Base-by-base conservation (phyloP, 2,888 invertebrate species). In the Plebejus melissa region DNA sequence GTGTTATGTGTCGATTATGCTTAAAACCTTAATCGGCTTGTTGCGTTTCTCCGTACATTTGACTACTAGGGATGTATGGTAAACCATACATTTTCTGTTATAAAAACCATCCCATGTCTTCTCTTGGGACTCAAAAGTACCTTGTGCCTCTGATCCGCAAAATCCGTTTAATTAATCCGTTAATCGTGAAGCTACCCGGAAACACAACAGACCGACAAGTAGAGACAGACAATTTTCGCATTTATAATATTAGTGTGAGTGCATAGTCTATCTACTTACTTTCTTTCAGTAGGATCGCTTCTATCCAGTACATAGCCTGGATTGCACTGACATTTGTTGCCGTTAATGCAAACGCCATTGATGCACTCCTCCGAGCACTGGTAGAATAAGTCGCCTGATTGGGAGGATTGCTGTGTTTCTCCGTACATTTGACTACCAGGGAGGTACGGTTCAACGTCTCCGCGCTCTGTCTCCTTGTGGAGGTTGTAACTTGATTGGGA, bases 291-390 rank as follows among this genome's bases (percentile, higher is more conserved):
- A 5, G 84, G 81, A 76, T 93, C 89, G 1, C 82, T 81, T n/a
- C 78, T 86, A 78, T 95, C 94, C 50, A 82, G 77, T 0, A 88
- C 79, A 76, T 94, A 95, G 60, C 95, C 95, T 13, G 87, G 77
- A 76, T 94, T 92, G 79, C 95, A 95, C 7, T 89, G 88, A 83
- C 97, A 97, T 57, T 79, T 83, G 77, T 90, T 87, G 1, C 82
- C 82, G 75, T 82, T 87, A 9, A 94, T 93, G 83, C 97, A 97
- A 46, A 94, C 89, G 28, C 96, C 96, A 80, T 97, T 96, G 75
- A 95, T 84, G 80, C 97, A 97, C 9, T 95, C 95, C 38, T 92
- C 89, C 4, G 95, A 93, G 82, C 97, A 97, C n/a, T 88, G 77
- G 69, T 74, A 76, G 32, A 76, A 32, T 32, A 32, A 72, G 13